A percentile compares a stretch with the other conserved stretches of the same genome.
Conservation (phyloP, 2,888 invertebrate genomes). For the Cordilura impudica region DNA sequence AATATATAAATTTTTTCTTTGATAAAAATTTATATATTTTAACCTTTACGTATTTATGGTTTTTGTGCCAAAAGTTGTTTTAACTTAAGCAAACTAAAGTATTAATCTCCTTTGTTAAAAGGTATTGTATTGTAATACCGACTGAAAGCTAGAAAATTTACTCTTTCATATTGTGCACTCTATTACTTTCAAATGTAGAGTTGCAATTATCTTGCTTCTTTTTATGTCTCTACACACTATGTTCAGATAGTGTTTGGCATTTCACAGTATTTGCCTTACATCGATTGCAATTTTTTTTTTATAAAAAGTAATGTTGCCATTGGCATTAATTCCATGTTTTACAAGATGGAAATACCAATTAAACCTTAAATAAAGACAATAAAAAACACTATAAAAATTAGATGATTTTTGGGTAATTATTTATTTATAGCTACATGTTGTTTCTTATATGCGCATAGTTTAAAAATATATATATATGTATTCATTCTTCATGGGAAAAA, state of each 20-base stretch:
- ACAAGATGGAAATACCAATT: no score
- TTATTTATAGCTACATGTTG: no score
- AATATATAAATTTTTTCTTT: neutral
- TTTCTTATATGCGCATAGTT: neutral
- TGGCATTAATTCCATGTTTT: no score
- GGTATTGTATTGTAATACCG: constrained; percentile 49
- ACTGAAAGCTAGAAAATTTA: constrained; percentile 20
- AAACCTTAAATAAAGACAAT: no score
- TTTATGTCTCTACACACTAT: neutral
- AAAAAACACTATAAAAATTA: no score
- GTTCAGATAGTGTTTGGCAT: no score
- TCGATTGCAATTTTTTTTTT: no score
- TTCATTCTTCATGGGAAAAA: constrained; percentile 38
- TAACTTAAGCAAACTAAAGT: constrained; percentile 20
- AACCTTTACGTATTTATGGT: constrained; percentile 31
- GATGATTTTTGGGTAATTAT: neutral
- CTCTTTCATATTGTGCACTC: constrained; percentile 4
- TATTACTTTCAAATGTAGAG: constrained; percentile 9
- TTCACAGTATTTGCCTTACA: no score
- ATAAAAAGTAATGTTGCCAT: no score
- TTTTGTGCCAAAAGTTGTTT: neutral
- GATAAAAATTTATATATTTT: constrained; percentile 2
- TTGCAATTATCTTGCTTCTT: neutral
- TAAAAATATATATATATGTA: constrained; percentile 18
- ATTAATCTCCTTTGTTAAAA: constrained; percentile 32